phyloP scores from a whole-genome alignment of 2,888 invertebrate genomes.

The Andrena praecox region DNA sequence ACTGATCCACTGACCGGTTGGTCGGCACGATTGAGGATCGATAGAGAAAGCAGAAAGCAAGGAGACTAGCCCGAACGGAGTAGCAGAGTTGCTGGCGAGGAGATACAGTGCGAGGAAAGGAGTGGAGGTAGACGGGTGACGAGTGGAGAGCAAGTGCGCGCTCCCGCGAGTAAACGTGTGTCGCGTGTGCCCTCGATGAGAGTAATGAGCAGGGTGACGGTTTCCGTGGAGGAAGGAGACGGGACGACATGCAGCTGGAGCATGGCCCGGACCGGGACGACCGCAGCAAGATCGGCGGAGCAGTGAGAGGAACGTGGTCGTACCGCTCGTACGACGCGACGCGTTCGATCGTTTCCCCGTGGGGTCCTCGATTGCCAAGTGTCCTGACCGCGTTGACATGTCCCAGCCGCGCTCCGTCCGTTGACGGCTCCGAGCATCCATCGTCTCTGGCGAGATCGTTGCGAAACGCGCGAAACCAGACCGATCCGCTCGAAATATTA shows the following conservation, averaged over 20 bases:
- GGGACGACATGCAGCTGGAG: constrained; percentile 65
- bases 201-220: constrained; percentile 62
- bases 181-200: constrained; percentile 44
- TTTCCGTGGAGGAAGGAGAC: constrained; percentile 51
- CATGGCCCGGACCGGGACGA: constrained; percentile 60
- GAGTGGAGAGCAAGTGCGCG: constrained; percentile 28
- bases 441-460: constrained; percentile 1
- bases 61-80: not conserved
- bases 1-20: not conserved
- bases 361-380: constrained; percentile 67
- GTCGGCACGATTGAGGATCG: too few species aligned
- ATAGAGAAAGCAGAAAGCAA: not conserved
- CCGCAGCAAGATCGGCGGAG: constrained; percentile 45
- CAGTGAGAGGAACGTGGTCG: constrained; percentile 63
- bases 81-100: not conserved
- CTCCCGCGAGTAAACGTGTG: constrained; percentile 21
- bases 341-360: constrained; percentile 16
- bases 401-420: constrained; percentile 14
- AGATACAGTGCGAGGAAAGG: too few species aligned
- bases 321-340: constrained; percentile 28
- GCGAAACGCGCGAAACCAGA: constrained; percentile 26
- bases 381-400: constrained; percentile 46
- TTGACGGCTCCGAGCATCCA: constrained; percentile 5
- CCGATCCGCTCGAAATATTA: constrained; percentile 7
- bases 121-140: not conserved